Evolutionary conservation across 2,113 vertebrate species (phyloP), one percentile per base, ranked within the genome.

Genomic region (Erinaceus europaeus): DNA sequence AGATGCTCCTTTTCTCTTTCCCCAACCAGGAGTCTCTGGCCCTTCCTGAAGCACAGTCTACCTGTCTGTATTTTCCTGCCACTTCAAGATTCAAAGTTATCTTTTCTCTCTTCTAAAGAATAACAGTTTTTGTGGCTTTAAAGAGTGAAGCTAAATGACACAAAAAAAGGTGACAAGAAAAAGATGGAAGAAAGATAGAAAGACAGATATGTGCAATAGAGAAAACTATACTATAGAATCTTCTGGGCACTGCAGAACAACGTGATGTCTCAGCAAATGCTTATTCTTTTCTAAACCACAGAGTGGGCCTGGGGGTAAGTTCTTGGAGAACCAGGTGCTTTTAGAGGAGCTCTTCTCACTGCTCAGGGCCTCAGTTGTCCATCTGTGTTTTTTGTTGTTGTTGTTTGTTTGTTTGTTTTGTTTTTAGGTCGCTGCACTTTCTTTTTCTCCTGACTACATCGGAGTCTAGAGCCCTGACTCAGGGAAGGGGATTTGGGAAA

Each of bases 351-450:
- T 44, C 34, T 79, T 62, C 15, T 15, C 1, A 21, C 48, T 61
- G 40, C 48, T 92, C 36, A 36, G 20, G 23, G 29, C 42, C 40
- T 72, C 27, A 2, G 8, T 57, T 46, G 50, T 40, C 5, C n/a
- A n/a, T n/a, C n/a, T n/a, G n/a, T n/a, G n/a, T n/a, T n/a, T n/a
- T 1, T 4, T 1, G 55, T 38, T 61, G 75, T 62, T 32, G 21
- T 40, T 0, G 21, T 52, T 82, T 72, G 81, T 93, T 78, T 90
- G 77, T 82, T 65, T 69, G 38, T 71, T 91, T 55, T 87, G 89
- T 88, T 73, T 91, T 86, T 78, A 83, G 93, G 64, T 62, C 25
- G 36, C 67, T 68, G 65, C n/a, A 62, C 38, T 88, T 86, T 89
- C 59, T 76, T 72, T 83, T 67, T 27, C 68, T 64, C 62, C 21